Conservation (phyloP, 2,113 vertebrate genomes). For the Philantomba maxwellii region DNA sequence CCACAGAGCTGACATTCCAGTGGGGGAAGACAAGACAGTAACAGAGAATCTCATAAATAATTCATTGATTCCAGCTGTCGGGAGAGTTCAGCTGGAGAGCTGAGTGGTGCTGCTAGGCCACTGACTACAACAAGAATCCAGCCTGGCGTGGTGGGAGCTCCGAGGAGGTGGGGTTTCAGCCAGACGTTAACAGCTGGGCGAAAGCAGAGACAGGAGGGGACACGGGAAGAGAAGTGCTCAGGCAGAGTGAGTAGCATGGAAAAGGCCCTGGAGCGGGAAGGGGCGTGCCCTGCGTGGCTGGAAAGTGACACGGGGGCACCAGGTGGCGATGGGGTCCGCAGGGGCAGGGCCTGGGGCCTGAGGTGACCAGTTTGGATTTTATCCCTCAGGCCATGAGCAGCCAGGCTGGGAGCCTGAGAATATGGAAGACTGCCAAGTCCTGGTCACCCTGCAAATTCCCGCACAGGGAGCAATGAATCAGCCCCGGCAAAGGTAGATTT, state of each 20-base stretch:
- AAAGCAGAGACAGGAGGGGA: not conserved
- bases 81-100: not conserved
- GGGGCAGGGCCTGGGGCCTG: not conserved
- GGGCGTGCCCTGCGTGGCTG: not conserved
- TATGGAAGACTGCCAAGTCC: not conserved
- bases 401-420: not conserved
- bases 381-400: not conserved
- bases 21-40: not conserved
- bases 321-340: fast-evolving
- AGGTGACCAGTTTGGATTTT: not conserved
- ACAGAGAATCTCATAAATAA: not conserved
- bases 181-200: not conserved
- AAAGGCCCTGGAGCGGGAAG: not conserved
- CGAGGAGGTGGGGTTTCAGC: not conserved
- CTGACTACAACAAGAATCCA: fast-evolving
- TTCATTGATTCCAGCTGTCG: not conserved
- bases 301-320: fast-evolving
- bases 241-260: fast-evolving
- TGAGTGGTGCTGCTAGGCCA: not conserved
- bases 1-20: not conserved
- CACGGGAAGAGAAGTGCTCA: not conserved
- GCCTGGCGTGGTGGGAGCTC: not conserved
- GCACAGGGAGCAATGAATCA: not conserved
- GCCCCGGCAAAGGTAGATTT: not conserved
- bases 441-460: not conserved